phyloP scores from a whole-genome alignment of 2,113 vertebrate genomes.

The Hipposideros armiger region DNA sequence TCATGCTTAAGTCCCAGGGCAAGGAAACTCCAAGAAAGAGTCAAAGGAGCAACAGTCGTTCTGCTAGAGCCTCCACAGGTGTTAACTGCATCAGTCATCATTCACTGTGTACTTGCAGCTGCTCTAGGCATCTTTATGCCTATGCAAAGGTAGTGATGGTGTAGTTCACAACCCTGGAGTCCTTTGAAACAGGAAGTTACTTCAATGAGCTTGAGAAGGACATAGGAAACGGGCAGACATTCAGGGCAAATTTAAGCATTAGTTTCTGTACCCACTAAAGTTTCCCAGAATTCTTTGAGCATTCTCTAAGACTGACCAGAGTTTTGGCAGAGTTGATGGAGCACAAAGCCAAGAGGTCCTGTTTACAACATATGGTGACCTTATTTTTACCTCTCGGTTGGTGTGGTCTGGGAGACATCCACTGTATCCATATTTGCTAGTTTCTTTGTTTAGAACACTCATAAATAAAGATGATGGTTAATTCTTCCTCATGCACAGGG shows the following conservation, averaged over 20 bases:
- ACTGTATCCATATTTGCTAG: constrained; percentile 42
- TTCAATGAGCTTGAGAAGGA: not conserved
- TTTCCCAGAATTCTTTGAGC: not conserved
- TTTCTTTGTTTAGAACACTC: constrained; percentile 68
- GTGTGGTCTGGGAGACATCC: constrained; percentile 19
- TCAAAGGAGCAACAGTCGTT: not conserved
- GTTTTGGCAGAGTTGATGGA: constrained; percentile 14
- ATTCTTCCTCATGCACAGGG: constrained; percentile 42
- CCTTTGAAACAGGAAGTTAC: not conserved
- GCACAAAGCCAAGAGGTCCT: constrained; percentile 11
- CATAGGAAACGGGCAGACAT: not conserved
- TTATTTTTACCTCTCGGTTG: not conserved
- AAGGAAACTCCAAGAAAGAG: not conserved
- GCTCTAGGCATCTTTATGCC: not conserved
- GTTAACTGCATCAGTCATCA: no score
- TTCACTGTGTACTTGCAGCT: not conserved
- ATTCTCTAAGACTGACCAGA: constrained; percentile 24
- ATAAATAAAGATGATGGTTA: constrained; percentile 73
- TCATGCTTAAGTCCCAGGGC: not conserved
- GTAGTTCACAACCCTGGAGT: not conserved
- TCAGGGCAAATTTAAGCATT: not conserved
- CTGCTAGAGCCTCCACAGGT: not conserved
- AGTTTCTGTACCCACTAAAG: not conserved
- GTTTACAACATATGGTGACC: constrained; percentile 48
- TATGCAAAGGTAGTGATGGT: not conserved